A percentile compares a stretch with the other conserved stretches of the same genome.
These are phyloP conservation scores for Tyto alba DNA, from an alignment of 2,113 vertebrate species.

Conservation along the genomic window DNA sequence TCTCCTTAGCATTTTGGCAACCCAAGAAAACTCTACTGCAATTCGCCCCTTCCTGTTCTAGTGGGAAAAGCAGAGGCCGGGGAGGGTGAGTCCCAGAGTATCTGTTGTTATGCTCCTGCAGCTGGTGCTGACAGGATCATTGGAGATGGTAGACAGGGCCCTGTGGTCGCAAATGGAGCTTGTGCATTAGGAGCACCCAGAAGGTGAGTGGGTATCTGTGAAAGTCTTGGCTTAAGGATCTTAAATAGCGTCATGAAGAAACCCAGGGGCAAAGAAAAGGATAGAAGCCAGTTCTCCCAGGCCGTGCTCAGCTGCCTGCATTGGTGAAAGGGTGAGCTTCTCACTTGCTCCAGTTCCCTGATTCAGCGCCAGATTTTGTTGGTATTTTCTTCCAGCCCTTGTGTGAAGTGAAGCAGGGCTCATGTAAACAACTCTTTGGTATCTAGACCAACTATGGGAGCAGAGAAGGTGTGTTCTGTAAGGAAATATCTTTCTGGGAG, in stretches of 20 bases:
- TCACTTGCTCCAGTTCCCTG: background rate
- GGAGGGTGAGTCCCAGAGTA: background rate
- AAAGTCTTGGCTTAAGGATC: background rate
- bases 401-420: background rate
- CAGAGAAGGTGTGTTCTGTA: background rate
- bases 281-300: background rate
- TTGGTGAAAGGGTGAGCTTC: background rate
- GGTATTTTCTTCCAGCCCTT: background rate
- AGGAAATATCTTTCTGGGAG: background rate
- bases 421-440: background rate
- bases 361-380: background rate
- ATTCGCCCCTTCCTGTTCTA: background rate
- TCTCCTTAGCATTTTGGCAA: background rate
- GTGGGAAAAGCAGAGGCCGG: background rate
- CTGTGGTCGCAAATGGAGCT: accelerated
- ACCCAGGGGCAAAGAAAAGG: background rate
- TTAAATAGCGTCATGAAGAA: background rate
- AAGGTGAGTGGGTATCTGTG: background rate
- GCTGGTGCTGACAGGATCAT: accelerated
- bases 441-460: background rate
- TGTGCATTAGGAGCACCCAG: background rate
- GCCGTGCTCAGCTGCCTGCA: background rate
- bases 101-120: background rate
- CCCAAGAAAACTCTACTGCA: background rate
- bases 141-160: background rate